Conservation (phyloP, 1,140 invertebrate species). For the Mycetomoellerius zeteki region DNA sequence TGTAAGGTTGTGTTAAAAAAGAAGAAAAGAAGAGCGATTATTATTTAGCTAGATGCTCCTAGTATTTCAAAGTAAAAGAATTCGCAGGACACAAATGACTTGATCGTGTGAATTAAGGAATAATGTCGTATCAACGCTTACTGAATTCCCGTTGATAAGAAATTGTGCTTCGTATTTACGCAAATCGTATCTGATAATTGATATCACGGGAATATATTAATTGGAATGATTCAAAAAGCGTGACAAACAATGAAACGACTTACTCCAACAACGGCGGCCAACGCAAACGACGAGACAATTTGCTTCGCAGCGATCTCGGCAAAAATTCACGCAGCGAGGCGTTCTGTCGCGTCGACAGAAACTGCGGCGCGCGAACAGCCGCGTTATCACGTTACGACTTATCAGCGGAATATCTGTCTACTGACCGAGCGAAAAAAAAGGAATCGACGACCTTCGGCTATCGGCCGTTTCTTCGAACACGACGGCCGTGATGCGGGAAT, state of each 20-base stretch:
- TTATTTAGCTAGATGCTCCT: too few relatives aligned
- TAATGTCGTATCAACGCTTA: neutral
- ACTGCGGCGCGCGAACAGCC: slow-evolving; percentile 12
- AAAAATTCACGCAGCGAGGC: slow-evolving; percentile 38
- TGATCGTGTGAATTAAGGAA: neutral
- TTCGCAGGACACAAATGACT: too few relatives aligned
- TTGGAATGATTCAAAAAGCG: neutral
- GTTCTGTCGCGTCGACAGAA: slow-evolving; percentile 49
- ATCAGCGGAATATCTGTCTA: slow-evolving; percentile 65
- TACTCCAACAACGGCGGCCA: neutral
- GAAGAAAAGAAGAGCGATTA: too few relatives aligned
- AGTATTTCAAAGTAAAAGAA: too few relatives aligned
- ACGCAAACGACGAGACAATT: slow-evolving; percentile 15
- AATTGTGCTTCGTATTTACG: neutral
- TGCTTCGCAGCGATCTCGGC: slow-evolving; percentile 2
- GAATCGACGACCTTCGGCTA: slow-evolving; percentile 57
- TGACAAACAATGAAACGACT: neutral
- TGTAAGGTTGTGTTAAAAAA: too few relatives aligned
- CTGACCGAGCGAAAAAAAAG: slow-evolving; percentile 42
- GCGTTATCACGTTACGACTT: slow-evolving; percentile 64
- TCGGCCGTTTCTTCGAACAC: slow-evolving; percentile 48
- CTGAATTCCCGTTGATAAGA: neutral
- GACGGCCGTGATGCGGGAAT: slow-evolving; percentile 58
- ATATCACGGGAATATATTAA: neutral
- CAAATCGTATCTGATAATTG: slow-evolving; percentile 1